phyloP scores from a whole-genome alignment of 2,888 invertebrate genomes.

The Kryphioiulus occultus region DNA sequence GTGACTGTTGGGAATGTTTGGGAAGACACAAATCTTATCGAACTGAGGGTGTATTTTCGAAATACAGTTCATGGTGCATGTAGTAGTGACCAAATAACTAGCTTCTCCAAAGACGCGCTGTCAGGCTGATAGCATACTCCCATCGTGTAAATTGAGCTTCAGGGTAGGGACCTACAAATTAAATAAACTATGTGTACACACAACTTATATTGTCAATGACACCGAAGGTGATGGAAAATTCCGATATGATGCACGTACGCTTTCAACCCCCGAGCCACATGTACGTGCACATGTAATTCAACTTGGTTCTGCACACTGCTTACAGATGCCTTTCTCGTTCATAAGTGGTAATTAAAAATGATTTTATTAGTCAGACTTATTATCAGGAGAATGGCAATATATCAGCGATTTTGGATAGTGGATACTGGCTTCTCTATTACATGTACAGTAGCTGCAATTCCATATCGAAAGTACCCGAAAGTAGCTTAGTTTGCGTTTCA shows the following conservation, averaged over 20 bases:
- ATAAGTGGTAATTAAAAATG: neutral
- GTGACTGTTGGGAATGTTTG: too few species aligned
- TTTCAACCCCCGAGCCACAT: too few species aligned
- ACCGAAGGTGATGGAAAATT: conserved; percentile 28
- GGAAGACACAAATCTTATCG: too few species aligned
- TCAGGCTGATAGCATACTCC: too few species aligned
- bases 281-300: neutral
- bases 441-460: neutral
- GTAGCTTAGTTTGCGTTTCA: neutral
- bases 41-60: too few species aligned
- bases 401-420: neutral
- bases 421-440: neutral
- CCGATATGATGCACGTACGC: neutral
- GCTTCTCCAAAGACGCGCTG: too few species aligned
- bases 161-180: too few species aligned
- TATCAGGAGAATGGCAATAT: neutral
- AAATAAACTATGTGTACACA: too few species aligned
- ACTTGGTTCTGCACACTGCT: neutral
- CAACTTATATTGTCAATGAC: neutral
- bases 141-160: too few species aligned
- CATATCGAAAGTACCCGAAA: neutral
- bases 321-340: neutral
- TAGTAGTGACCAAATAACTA: too few species aligned
- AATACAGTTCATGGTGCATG: too few species aligned
- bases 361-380: neutral